phyloP scores from a whole-genome alignment of 2,113 vertebrate genomes.

The Dryoscopus gambensis region DNA sequence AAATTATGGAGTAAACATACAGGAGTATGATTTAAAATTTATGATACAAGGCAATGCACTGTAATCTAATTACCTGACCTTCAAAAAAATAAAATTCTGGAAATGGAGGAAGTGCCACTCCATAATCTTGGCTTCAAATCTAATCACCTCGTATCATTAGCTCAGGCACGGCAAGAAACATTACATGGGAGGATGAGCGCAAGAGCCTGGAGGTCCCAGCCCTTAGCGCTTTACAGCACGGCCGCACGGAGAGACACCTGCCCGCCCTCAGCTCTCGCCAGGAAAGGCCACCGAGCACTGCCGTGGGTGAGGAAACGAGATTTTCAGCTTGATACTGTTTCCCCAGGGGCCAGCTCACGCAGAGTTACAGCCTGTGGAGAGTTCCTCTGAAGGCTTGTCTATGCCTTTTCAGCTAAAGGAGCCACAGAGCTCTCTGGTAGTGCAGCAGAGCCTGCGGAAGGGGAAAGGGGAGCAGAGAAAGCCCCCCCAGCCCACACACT shows the following conservation, averaged over 20 bases:
- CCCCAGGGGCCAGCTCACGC: background rate
- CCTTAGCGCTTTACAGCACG: accelerated
- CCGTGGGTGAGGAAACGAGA: too few species aligned
- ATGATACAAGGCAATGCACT: background rate
- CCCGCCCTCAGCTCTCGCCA: accelerated
- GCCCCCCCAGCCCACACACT: accelerated
- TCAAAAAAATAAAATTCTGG: background rate
- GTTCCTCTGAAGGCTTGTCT: too few species aligned
- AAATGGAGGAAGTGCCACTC: background rate
- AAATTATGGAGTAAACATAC: background rate
- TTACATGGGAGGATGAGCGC: accelerated
- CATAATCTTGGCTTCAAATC: background rate
- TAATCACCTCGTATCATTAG: background rate
- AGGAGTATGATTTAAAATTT: background rate
- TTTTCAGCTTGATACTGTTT: accelerated
- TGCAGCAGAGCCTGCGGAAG: accelerated
- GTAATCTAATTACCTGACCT: background rate
- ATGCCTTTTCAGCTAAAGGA: accelerated
- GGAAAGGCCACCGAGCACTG: accelerated
- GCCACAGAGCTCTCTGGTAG: accelerated
- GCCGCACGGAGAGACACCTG: accelerated
- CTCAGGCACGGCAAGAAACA: background rate
- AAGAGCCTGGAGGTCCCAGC: background rate
- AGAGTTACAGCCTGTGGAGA: too few species aligned
- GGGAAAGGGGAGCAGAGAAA: accelerated